phyloP scores from a whole-genome alignment of 2,113 vertebrate species.

The Mionectes macconnelli region DNA sequence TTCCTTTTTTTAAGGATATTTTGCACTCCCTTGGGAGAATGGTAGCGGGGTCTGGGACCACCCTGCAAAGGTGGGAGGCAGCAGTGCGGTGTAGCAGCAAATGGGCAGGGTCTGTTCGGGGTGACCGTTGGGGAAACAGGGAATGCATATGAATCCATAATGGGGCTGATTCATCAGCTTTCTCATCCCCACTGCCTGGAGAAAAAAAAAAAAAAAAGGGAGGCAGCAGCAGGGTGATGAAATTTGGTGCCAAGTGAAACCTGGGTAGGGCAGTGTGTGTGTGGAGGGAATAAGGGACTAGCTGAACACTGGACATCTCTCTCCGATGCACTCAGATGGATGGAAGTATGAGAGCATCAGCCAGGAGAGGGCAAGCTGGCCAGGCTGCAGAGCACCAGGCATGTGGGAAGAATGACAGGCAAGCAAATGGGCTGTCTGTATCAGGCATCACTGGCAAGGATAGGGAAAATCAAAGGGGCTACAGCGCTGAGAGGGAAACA shows the following conservation, averaged over 20 bases:
- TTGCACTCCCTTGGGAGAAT: rapidly evolving
- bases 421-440: not conserved
- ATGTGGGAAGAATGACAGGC: not conserved
- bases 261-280: not conserved
- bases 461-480: not conserved
- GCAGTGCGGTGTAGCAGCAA: not conserved
- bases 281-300: not conserved
- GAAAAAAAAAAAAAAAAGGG: not conserved
- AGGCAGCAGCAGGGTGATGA: not conserved
- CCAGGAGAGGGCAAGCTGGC: not conserved
- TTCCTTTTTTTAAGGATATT: not conserved
- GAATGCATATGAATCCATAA: constrained; percentile 27
- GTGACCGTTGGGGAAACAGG: not conserved
- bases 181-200: not conserved
- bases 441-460: not conserved
- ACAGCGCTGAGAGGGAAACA: not conserved
- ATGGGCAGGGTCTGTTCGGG: not conserved
- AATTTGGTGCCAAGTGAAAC: not conserved
- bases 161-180: constrained; percentile 20
- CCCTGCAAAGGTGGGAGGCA: not conserved
- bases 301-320: not conserved
- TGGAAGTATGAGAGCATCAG: not conserved
- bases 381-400: not conserved
- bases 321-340: not conserved
- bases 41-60: not conserved